Evolutionary conservation across 2,888 invertebrate genomes (phyloP).

Genomic region (Hyposoter dolosus): DNA sequence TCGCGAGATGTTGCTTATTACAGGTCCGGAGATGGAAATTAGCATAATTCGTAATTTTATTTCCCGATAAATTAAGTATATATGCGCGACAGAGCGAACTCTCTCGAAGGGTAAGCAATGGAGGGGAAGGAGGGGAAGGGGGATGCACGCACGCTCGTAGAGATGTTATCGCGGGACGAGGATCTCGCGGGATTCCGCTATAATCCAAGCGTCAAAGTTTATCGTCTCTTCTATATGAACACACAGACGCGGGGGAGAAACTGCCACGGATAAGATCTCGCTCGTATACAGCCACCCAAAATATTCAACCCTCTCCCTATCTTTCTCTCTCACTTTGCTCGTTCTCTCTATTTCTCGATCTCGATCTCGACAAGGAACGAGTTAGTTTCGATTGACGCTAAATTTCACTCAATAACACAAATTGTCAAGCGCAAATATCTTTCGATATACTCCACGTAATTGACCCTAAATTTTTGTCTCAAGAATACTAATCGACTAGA

Average conservation of each 20-base stretch:
- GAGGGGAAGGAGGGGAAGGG: constrained; percentile 20
- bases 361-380: constrained; percentile 46
- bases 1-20: constrained; percentile 57
- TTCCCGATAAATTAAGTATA: constrained; percentile 81
- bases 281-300: constrained; percentile 53
- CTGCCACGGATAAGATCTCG: constrained; percentile 71
- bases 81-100: constrained; percentile 39
- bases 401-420: constrained; percentile 39
- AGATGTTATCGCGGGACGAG: constrained; percentile 78
- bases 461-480: constrained; percentile 36
- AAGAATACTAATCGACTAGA: constrained; percentile 33
- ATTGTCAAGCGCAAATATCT: constrained; percentile 10
- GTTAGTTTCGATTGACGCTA: constrained; percentile 37
- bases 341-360: constrained; percentile 44
- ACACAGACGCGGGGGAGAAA: constrained; percentile 55
- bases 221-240: constrained; percentile 76
- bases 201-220: constrained; percentile 83
- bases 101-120: constrained; percentile 21
- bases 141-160: constrained; percentile 68
- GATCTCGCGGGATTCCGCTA: constrained; percentile 78
- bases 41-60: constrained; percentile 83
- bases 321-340: constrained; percentile 40
- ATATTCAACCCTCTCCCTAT: constrained; percentile 52
- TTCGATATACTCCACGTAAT: constrained; percentile 22
- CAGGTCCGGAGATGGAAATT: constrained; percentile 68